Base-by-base conservation (phyloP, 2,888 invertebrate genomes). In the Exephanes ischioxanthus region DNA sequence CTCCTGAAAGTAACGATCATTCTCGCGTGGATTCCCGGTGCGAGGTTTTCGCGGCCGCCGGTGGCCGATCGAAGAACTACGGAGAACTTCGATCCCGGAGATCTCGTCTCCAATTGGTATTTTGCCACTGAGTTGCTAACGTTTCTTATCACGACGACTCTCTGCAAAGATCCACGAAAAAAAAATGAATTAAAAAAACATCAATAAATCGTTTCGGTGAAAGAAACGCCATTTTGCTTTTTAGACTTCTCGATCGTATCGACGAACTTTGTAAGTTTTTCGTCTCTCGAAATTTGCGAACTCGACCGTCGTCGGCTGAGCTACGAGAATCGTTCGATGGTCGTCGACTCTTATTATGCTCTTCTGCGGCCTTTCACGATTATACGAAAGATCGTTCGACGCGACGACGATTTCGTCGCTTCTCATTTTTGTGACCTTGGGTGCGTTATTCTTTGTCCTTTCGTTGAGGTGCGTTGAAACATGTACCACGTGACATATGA, bases 21-120 rank as follows among this genome's bases (percentile, higher is more conserved):
- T 67, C 88, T 90, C 5, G 91, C 84, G 55, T 89, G 89, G 93
- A 95, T 94, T 37, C 95, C 95, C 11, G 95, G 92, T 0, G 94
- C 94, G 16, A 95, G 85, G 85, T 88, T 84, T 16, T 84, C 81
- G 0, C 83, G 89, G 55, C 87, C 80, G 16, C 86, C 78, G 3
- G 85, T 66, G 2, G 45, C 80, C n/a, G 89, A 85, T 3, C 89
- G 81, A 11, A 92, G 84, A 6, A 89, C 76, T 6, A 94, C 76
- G 2, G 80, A 86, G 68, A 94, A 94, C 66, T 90, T 90, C 1
- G 93, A 90, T 4, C 84, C 80, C 63, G 86, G 90, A 4, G 94
- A 92, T 83, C 91, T 87, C 1, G 81, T 80, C 58, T 88, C 88
- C 0, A 94, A 83, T 53, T 88, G 88, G 85, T 94, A 93, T 11